These are phyloP conservation scores for Hippocampus kuda DNA, from an alignment of 2,797 vertebrate species.

Conservation along the genomic window DNA sequence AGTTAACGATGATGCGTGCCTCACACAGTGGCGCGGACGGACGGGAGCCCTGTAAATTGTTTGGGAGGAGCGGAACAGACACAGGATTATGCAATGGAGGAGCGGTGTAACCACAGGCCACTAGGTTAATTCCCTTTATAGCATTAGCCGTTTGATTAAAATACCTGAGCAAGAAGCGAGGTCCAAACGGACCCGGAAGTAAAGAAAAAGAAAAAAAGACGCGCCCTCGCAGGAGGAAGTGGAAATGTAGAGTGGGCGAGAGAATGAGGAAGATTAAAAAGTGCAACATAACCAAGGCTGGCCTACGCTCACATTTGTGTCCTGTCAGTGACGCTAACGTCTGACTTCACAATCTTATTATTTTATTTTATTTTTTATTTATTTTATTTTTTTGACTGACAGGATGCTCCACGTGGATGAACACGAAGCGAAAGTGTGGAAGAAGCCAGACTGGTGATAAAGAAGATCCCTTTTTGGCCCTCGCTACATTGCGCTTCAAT, in stretches of 20 bases:
- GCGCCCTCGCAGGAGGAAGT: constrained; percentile 35
- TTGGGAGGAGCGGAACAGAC: constrained; percentile 13
- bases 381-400: not conserved
- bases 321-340: not conserved
- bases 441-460: no score
- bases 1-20: not conserved
- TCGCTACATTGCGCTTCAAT: no score
- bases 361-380: not conserved
- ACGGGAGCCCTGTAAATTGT: not conserved
- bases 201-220: constrained; percentile 14
- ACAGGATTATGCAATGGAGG: constrained; percentile 36
- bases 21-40: no score
- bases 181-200: constrained; percentile 17
- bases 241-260: constrained; percentile 31
- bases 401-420: not conserved
- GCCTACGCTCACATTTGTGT: not conserved
- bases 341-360: not conserved
- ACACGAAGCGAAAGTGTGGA: not conserved
- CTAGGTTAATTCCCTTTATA: constrained; percentile 56
- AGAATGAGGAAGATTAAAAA: constrained; percentile 53
- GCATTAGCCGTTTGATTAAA: constrained; percentile 57
- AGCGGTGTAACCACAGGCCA: constrained; percentile 29
- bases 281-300: not conserved
- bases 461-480: no score
- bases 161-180: constrained; percentile 42